Conservation (phyloP, 37 sponge, comb jelly and placozoan genomes). For the Lycopodina hypogea region DNA sequence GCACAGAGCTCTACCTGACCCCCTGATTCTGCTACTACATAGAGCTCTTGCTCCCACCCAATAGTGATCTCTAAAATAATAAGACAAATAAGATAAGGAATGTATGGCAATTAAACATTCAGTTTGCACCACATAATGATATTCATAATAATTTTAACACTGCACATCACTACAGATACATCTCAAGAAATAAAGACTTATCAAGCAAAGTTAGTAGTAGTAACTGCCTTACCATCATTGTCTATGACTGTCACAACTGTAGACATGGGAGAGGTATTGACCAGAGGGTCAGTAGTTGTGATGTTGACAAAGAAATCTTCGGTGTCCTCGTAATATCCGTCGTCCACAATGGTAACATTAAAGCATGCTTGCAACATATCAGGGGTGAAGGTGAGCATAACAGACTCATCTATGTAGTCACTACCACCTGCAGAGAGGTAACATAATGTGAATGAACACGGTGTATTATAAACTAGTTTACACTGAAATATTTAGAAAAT, state of each 20-base stretch:
- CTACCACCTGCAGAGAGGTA: not conserved
- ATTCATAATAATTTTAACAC: too few species aligned
- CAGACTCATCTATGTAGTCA: not conserved
- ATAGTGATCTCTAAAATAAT: too few species aligned
- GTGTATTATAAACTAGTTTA: not conserved
- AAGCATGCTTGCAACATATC: not conserved
- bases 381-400: not conserved
- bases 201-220: too few species aligned
- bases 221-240: constrained; percentile 7
- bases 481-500: too few species aligned
- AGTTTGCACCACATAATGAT: too few species aligned
- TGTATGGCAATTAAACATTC: too few species aligned
- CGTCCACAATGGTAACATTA: constrained; percentile 5
- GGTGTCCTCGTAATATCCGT: not conserved
- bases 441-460: not conserved
- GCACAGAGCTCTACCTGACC: too few species aligned
- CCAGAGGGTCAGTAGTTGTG: not conserved
- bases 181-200: too few species aligned
- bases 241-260: not conserved
- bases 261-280: not conserved
- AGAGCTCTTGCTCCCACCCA: too few species aligned
- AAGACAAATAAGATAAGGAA: too few species aligned
- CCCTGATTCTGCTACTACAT: too few species aligned
- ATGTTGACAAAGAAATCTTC: not conserved
- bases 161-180: too few species aligned